Base-by-base conservation (phyloP, 2,888 invertebrate genomes). In the Tridacna crocea region DNA sequence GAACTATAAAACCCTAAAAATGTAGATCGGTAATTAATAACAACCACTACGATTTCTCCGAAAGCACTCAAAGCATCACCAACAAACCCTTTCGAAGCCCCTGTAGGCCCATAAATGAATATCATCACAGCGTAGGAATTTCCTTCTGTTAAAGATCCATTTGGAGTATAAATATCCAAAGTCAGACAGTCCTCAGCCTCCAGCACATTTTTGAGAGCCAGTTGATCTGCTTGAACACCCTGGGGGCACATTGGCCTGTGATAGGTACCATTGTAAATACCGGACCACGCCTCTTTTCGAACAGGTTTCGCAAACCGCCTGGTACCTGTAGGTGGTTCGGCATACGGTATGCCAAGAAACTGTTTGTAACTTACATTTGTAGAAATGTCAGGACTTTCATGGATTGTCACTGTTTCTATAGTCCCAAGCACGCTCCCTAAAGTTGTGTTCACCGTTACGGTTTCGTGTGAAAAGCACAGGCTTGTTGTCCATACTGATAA, bases 31-130 rank as follows among this genome's bases (percentile, higher is more conserved):
- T 95, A 95, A 87, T 95, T 95, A 61, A 95, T 93, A 0, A 95
- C 95, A 22, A 95, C 95, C 0, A 95, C 94, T 4, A 95, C 94
- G 26, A 95, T 92, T 65, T 95, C 94, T 17, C 95, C 94, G n/a
- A 94, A 70, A 10, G 76, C 80, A 60, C 74, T 68, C 27, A 85
- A 26, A 6, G 61, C 75, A 24, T 83, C 80, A 8, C 75, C 92
- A 15, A 94, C 94, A 85, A 94, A 95, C 76, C 94, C 94, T 1
- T 74, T 74, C 17, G 80, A 77, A 19, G 72, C 66, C n/a, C 83
- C 85, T 0, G 60, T 48, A 11, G 95, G 95, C 0, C 95, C 95
- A 84, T 95, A 95, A 51, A 95, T 93, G 86, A 94, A 95, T 4
- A 95, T 93, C 88, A 95, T 90, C 0, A 95, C 95, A 0, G 95